These are phyloP conservation scores for Geococcyx californianus DNA, from an alignment of 2,113 vertebrate genomes.

Conservation along the genomic window DNA sequence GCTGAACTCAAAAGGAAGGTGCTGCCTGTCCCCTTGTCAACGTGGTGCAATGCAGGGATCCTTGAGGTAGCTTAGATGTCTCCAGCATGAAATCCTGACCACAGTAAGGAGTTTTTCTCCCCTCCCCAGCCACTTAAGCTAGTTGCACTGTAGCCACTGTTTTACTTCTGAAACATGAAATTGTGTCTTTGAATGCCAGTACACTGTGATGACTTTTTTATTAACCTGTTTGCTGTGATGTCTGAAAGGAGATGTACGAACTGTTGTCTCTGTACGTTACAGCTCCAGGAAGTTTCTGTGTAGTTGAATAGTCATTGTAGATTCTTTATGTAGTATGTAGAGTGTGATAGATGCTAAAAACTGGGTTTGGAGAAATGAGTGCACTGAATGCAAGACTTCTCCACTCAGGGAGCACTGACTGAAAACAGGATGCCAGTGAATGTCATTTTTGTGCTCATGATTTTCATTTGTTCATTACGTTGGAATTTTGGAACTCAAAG, in stretches of 20 bases:
- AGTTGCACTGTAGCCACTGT: background rate
- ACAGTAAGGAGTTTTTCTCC: background rate
- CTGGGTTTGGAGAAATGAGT: background rate
- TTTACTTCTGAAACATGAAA: background rate
- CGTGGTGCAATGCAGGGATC: fast-evolving
- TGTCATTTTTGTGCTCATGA: background rate
- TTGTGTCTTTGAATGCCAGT: background rate
- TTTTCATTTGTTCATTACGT: background rate
- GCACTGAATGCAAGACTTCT: background rate
- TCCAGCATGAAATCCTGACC: background rate
- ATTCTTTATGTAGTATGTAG: fast-evolving
- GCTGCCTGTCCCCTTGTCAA: fast-evolving
- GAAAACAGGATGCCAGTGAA: background rate
- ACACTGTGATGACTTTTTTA: background rate
- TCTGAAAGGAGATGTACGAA: background rate
- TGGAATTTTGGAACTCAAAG: background rate
- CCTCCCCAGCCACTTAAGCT: fast-evolving
- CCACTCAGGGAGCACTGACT: background rate
- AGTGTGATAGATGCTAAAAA: background rate
- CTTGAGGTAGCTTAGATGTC: background rate
- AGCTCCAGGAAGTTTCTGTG: background rate
- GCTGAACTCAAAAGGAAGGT: background rate
- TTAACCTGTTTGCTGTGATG: background rate
- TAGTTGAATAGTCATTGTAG: background rate
- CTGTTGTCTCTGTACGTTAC: background rate